Base-by-base conservation (phyloP, 37 sponge, comb jelly and placozoan genomes). In the Dysidea cf. avara region DNA sequence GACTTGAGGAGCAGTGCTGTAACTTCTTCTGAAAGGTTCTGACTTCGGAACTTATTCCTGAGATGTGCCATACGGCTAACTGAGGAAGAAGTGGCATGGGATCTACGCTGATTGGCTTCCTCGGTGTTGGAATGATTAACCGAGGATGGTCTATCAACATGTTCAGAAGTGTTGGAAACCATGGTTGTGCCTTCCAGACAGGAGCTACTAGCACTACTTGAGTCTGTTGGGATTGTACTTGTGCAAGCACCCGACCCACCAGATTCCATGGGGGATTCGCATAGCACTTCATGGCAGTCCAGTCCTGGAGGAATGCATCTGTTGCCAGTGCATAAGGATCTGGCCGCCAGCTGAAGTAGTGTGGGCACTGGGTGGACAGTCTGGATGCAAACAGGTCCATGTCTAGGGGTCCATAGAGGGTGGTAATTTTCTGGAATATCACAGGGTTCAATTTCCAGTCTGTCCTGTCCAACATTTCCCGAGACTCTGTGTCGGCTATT, bases 251-350 rank as follows among this genome's bases (percentile, higher is more conserved):
- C 29, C 35, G 47, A 4, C 71, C 70, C 7, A 80, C 33, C 64
- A 80, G 37, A 40, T 30, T 51, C 71, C 71, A 81, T 46, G 82
- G 74, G 13, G 82, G 66, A 33, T 65, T 71, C 6, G 81, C 81
- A 80, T 62, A 72, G 7, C 61, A 69, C 4, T 7, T 3, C 33
- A 68, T 11, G 2, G 25, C 29, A 9, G 39, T 37, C 82, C 82
- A 81, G 21, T 62, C 59, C 74, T 72, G 74, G 32, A 62, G 26
- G 34, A 81, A 72, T 18, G 82, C 82, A 47, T 81, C 82, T 21
- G 56, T 71, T 56, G 65, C 63, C 34, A 43, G 53, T 34, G 78
- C 65, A 21, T 17, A 38, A 29, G 75, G 63, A 39, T 74, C 75
- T 2, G 51, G 77, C 26, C 77, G 25, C 77, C 77, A 76, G 56